Base-by-base conservation (phyloP, 2,113 vertebrate genomes). In the Grammomys surdaster region DNA sequence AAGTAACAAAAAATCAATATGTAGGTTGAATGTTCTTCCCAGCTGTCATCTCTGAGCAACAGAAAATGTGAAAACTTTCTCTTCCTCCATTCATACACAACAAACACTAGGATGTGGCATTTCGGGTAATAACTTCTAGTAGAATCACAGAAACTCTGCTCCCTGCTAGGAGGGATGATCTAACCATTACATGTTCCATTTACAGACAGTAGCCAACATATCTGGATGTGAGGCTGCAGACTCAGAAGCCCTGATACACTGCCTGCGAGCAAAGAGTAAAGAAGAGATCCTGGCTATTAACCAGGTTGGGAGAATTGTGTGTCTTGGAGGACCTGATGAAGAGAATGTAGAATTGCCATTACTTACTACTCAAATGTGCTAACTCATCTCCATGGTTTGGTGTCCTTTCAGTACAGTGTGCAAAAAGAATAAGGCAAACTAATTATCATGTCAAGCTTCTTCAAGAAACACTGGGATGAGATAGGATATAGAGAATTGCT, bases 141-240 rank as follows among this genome's bases (percentile, higher is more conserved):
- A 36, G 7, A 16, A 26, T 69, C 65, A 7, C 11, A 14, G 17
- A 87, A 88, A 73, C 16, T 11, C 20, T 40, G 5, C 6, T 40
- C 1, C 7, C 36, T 60, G 0, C 26, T 33, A 2, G 2, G 14
- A 95, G 24, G 89, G 36, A 54, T 78, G 43, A 93, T 16, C 51
- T 9, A 40, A n/a, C 40, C 67, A n/a, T 36, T 88, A 7, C 36
- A 40, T 77, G 46, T 1, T 88, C 12, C 51, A 36, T 82, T 96
- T 96, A 22, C 94, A 99, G 99, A 72, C 85, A 31, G 90, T 98
- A n/a, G 98, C 98, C 78, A 98, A 98, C 56, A 19, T 98, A 7
- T 98, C 98, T 10, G 97, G 78, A 46, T 99, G 99, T 97, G 97
- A 97, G 36, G 56, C 72, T 31, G 89, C 56, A 22, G 98, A 97